Conservation (phyloP, 1,140 invertebrate species). For the Catajapyx aquilonaris region DNA sequence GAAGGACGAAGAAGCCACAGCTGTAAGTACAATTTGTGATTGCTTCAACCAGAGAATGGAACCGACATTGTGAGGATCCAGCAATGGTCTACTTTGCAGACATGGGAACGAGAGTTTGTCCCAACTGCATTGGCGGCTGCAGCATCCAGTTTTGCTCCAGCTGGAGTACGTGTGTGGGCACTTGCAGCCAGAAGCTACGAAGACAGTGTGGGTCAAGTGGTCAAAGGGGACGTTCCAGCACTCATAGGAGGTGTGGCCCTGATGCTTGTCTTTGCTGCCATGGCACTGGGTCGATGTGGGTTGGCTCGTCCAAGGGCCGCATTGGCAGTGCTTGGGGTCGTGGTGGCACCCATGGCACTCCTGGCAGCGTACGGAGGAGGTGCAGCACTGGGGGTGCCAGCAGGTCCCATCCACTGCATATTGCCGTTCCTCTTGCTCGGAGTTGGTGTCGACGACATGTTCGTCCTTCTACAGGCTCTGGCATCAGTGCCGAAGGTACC, state of each 20-base stretch:
- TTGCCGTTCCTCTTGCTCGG: conserved; percentile 33
- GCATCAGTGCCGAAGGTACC: conserved; percentile 3
- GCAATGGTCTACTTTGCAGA: too few relatives aligned
- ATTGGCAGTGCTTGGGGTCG: conserved; percentile 27
- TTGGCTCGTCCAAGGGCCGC: conserved; percentile 28
- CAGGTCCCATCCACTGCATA: conserved; percentile 31
- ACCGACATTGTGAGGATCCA: too few relatives aligned
- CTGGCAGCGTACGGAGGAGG: conserved; percentile 30
- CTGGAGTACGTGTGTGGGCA: conserved; percentile 20
- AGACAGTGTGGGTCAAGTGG: neutral
- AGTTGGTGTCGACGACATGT: conserved; percentile 29
- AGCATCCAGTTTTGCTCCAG: too few relatives aligned
- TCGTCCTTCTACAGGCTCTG: conserved; percentile 26
- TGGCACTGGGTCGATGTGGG: conserved; percentile 32
- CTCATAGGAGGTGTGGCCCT: conserved; percentile 28
- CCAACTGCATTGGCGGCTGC: too few relatives aligned
- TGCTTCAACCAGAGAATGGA: too few relatives aligned
- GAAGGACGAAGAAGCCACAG: conserved; percentile 13
- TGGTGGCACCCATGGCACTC: conserved; percentile 27
- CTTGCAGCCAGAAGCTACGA: conserved; percentile 17
- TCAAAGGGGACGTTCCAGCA: conserved; percentile 22
- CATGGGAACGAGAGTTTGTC: too few relatives aligned
- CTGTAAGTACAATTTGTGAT: too few relatives aligned
- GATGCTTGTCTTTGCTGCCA: conserved; percentile 28
- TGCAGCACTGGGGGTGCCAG: conserved; percentile 26